phyloP scores from a whole-genome alignment of 92 coral and sea anemone species.

The Phymanthus crucifer region DNA sequence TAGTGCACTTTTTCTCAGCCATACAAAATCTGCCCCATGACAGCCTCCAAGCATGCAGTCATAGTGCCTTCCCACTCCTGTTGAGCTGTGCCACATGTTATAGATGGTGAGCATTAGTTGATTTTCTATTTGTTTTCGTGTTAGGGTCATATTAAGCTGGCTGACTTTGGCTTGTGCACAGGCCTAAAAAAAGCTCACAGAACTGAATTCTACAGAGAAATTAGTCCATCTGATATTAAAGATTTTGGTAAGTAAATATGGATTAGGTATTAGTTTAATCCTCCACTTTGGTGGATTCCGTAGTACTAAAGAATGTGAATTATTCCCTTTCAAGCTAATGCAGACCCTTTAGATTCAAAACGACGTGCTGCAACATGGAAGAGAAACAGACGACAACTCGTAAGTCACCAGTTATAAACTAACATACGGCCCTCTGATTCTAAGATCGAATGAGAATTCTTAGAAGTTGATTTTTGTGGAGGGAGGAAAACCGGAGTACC shows the following conservation, averaged over 20 bases:
- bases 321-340: constrained; percentile 41
- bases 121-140: neutral
- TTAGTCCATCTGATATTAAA: constrained; percentile 86
- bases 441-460: too few relatives aligned
- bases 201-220: constrained; percentile 94
- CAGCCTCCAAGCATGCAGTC: too few relatives aligned
- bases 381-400: constrained; percentile 89
- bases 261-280: too few relatives aligned
- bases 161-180: constrained; percentile 98
- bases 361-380: constrained; percentile 99
- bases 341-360: constrained; percentile 92
- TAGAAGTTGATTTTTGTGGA: too few relatives aligned
- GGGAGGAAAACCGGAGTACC: too few relatives aligned
- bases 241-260: constrained; percentile 68
- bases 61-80: too few relatives aligned
- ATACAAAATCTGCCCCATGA: too few relatives aligned
- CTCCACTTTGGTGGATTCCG: too few relatives aligned
- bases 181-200: constrained; percentile 97
- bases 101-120: neutral
- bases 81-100: neutral
- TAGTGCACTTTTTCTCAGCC: too few relatives aligned
- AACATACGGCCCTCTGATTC: neutral
- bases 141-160: constrained; percentile 95
- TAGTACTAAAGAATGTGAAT: too few relatives aligned
- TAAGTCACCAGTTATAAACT: constrained; percentile 20